Conservation (phyloP, 2,113 vertebrate species). For the Henicopernis longicauda region DNA sequence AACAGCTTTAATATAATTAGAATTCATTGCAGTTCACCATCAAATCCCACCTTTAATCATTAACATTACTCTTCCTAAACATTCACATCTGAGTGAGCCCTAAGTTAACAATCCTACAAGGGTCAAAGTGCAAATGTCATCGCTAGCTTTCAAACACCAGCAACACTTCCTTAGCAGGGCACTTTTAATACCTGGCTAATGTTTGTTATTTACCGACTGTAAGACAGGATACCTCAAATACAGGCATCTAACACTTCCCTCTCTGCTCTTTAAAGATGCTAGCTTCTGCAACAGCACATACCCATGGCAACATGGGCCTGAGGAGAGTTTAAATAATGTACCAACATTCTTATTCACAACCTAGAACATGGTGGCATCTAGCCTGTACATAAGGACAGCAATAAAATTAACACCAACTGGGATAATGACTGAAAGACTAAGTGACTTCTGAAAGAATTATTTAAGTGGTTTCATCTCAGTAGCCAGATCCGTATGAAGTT, state of each 20-base stretch:
- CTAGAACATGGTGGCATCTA: not conserved
- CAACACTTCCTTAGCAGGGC: not conserved
- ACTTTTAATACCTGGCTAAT: not conserved
- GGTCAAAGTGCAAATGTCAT: not conserved
- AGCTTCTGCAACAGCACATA: not conserved
- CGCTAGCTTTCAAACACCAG: not conserved
- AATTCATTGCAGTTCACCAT: not conserved
- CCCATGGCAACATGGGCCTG: accelerated
- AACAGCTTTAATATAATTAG: not conserved
- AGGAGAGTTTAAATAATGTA: not conserved
- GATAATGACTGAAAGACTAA: not conserved
- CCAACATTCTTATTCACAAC: not conserved
- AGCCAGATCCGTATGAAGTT: constrained; percentile 51
- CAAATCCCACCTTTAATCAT: not conserved
- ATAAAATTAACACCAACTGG: not conserved
- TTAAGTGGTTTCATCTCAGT: constrained; percentile 34
- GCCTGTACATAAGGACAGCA: not conserved
- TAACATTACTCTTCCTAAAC: not conserved
- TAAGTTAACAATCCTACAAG: not conserved
- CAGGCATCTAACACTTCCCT: not conserved
- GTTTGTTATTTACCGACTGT: not conserved
- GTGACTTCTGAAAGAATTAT: not conserved
- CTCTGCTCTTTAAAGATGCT: not conserved
- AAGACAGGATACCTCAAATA: not conserved
- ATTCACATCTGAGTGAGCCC: not conserved